These are phyloP conservation scores for Dicentrarchus labrax DNA, from an alignment of 2,113 vertebrate species.

Conservation along the genomic window DNA sequence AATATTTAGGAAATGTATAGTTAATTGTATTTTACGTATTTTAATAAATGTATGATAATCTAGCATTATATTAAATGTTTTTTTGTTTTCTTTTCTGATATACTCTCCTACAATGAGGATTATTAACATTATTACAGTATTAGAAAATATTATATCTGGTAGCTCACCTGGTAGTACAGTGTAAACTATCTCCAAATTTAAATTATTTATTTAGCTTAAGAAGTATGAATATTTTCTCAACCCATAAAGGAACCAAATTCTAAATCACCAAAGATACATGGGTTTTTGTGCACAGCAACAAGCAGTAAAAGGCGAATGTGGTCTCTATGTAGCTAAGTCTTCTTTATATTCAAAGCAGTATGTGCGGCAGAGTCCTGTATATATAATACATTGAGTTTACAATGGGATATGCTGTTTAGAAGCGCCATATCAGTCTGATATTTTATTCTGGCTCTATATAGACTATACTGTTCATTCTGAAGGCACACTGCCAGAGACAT, in stretches of 20 bases:
- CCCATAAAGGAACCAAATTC: background rate
- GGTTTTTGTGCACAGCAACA: background rate
- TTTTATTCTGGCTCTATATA: slow-evolving; percentile 46
- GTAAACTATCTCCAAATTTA: background rate
- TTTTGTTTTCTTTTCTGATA: background rate
- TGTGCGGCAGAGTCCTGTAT: background rate
- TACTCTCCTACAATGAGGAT: background rate
- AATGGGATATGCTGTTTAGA: slow-evolving; percentile 21
- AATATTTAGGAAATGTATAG: too few relatives aligned
- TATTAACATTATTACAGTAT: background rate
- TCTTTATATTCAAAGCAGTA: background rate
- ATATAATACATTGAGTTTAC: slow-evolving; percentile 13
- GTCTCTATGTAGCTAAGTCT: background rate
- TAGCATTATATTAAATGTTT: background rate
- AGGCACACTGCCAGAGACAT: slow-evolving; percentile 43
- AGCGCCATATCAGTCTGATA: slow-evolving; percentile 21
- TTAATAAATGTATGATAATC: background rate
- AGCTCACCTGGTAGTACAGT: too few relatives aligned
- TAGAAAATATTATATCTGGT: too few relatives aligned
- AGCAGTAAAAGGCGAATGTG: background rate
- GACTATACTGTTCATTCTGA: slow-evolving; percentile 37
- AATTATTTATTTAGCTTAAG: background rate
- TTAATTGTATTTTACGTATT: background rate
- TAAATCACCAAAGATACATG: background rate
- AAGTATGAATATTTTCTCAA: background rate